Base-by-base conservation (phyloP, 2,888 invertebrate genomes). In the Ormyrus labotus region DNA sequence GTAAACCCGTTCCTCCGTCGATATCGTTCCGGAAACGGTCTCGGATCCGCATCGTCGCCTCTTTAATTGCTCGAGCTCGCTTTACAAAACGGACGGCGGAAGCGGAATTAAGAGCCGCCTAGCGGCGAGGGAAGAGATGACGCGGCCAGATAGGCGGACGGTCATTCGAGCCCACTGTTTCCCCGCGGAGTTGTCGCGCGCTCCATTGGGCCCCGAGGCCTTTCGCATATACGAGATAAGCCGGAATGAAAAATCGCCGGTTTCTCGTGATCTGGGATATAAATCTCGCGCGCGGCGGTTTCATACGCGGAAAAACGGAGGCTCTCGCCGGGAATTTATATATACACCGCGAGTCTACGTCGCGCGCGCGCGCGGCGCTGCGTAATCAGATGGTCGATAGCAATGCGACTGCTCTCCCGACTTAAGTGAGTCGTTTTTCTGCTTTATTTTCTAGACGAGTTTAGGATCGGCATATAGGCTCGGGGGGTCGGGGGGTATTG, bases 121-220 rank as follows among this genome's bases (percentile, higher is more conserved):
- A 13, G 13, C 10, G 58, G 34, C 84, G 84, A 84, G 81, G 55
- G 57, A 19, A 5, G 19, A 74, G 81, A 81, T 72, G 79, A 63
- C 75, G 70, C 68, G 50, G 47, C 63, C 68, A 63, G 81, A 78
- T 71, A 78, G 64, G 69, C 64, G 53, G 9, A 13, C 5, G 74
- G 48, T 53, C 71, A 53, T 67, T 73, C 60, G 50, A 67, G 60
- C 47, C 63, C 55, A 57, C 65, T 11, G 58, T 34, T 34, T 34
- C 19, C n/a, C 10, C 63, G n/a, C 47, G 45, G 50, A 13, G 61
- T 61, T 7, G 11, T 10, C 11, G 10, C 45, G 67, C 34, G 34
- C 34, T 34, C 34, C 34, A 68, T 67, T 60, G 65, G 34, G 78
- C 57, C 67, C 55, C 19, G 34, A 34, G 34, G 34, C 34, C 34